A percentile compares a stretch with the other conserved stretches of the same genome.
phyloP scores from a whole-genome alignment of 2,888 invertebrate species.

The Oscheius sp. region DNA sequence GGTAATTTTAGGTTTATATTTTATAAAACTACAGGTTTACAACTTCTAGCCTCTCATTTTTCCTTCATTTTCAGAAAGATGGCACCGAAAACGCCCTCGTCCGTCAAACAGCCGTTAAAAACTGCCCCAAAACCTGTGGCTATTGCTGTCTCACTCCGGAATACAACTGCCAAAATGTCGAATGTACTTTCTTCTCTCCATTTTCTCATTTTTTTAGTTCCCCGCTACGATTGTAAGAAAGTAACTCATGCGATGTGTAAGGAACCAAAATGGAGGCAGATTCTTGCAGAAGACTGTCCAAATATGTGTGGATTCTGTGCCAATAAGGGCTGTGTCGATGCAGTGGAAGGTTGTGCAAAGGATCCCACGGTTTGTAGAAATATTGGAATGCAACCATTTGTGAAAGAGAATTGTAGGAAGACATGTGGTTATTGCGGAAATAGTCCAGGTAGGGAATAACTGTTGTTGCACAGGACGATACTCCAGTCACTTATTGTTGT shows the following conservation, averaged over 20 bases:
- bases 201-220: conserved; percentile 32
- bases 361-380: conserved; percentile 11
- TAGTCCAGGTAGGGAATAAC: not conserved
- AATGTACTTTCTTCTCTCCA: conserved; percentile 23
- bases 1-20: not conserved
- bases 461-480: too few species aligned
- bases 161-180: conserved; percentile 39
- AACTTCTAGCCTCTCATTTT: too few species aligned
- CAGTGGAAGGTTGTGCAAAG: conserved; percentile 2
- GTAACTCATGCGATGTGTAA: conserved; percentile 42
- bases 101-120: conserved; percentile 34
- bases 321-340: conserved; percentile 6
- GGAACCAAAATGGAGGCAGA: conserved; percentile 43
- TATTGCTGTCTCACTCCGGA: conserved; percentile 42
- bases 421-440: conserved; percentile 16
- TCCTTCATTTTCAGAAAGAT: conserved; percentile 30
- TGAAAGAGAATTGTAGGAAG: conserved; percentile 19
- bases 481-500: too few species aligned
- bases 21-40: not conserved
- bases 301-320: conserved; percentile 45
- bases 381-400: conserved; percentile 20
- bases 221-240: conserved; percentile 37
- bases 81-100: conserved; percentile 40
- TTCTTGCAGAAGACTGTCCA: conserved; percentile 43
- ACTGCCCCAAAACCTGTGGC: conserved; percentile 46